A percentile compares a stretch with the other conserved stretches of the same genome.
These are phyloP conservation scores for Apeltes quadracus DNA, from an alignment of 2,113 vertebrate species.

Conservation along the genomic window DNA sequence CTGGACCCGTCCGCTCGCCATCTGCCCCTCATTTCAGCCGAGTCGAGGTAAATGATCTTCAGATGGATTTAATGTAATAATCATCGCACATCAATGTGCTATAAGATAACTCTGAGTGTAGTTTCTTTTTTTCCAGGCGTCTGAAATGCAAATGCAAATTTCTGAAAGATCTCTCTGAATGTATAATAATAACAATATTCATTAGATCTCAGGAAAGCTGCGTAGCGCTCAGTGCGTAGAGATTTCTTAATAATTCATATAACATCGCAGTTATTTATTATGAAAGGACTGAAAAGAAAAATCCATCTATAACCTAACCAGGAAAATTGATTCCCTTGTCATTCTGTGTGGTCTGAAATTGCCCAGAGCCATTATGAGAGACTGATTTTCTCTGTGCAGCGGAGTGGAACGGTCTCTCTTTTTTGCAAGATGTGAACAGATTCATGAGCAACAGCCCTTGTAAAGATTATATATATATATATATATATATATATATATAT, in stretches of 20 bases:
- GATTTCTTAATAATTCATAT: slow-evolving; percentile 71
- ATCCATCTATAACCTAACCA: slow-evolving; percentile 76
- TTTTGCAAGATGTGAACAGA: slow-evolving; percentile 63
- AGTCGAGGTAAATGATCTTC: slow-evolving; percentile 6
- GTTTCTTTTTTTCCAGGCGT: background rate
- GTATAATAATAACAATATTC: slow-evolving; percentile 41
- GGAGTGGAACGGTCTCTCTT: slow-evolving; percentile 63
- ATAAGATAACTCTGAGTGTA: slow-evolving; percentile 14
- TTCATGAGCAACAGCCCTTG: slow-evolving; percentile 54
- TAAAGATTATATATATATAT: slow-evolving; percentile 32
- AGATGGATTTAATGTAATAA: slow-evolving; percentile 42
- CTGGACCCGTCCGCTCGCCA: slow-evolving; percentile 32
- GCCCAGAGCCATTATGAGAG: slow-evolving; percentile 75
- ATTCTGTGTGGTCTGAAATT: slow-evolving; percentile 81
- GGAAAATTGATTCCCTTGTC: slow-evolving; percentile 80
- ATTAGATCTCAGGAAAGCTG: slow-evolving; percentile 33
- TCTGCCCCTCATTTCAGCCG: background rate
- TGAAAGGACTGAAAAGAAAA: slow-evolving; percentile 64
- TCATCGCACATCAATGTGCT: slow-evolving; percentile 15
- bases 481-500: background rate
- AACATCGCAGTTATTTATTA: slow-evolving; percentile 68
- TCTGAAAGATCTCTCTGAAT: slow-evolving; percentile 14
- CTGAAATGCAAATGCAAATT: slow-evolving; percentile 44
- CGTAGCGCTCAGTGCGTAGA: slow-evolving; percentile 16
- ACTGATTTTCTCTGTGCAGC: slow-evolving; percentile 71